Evolutionary conservation across 1,140 invertebrate genomes (phyloP), one percentile per base, ranked within the genome.

Genomic region (Lamellibrachia luymesi): DNA sequence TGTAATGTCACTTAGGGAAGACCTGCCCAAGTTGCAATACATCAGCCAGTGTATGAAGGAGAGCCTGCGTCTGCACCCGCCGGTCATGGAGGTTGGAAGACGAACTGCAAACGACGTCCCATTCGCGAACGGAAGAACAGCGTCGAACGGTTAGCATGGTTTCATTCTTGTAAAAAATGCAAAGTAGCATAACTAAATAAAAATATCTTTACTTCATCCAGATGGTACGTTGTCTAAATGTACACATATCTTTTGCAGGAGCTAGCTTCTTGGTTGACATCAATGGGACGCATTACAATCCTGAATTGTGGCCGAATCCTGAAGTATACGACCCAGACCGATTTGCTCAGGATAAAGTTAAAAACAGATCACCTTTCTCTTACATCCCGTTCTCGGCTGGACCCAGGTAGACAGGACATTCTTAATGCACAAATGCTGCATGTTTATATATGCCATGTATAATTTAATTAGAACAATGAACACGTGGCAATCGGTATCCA

Each of bases 61-160:
- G 93, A 94, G 96, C 0, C 94, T 96, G 91, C 94, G 96, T 52
- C 92, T 96, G 22, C 95, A 95, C 92, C 94, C 95, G 50, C 95
- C 97, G 1, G 95, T 96, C 25, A 98, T 98, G 0, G 96, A 97
- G 27, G 98, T 98, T 94, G 97, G 97, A 1, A 96, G 98, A 94
- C 96, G 97, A 93, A 95, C 98, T 2, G 97, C 97, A 91, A 96
- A 98, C 94, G 97, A 98, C 93, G 95, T 96, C 22, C 22, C 22
- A 5, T 89, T 90, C 27, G 52, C 92, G 17, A 56, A 93, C 4
- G 92, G 92, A 80, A 93, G 56, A 90, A 6, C 22, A 49, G 64
- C 51, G 4, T 4, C 92, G 10, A 6, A 38, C 56, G 92, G 56
- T 93, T 13, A 90, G 92, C 17, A 91, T 90, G n/a, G 80, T 4